Evolutionary conservation across 2,797 vertebrate species (phyloP).

Genomic region (Tenualosa ilisha): DNA sequence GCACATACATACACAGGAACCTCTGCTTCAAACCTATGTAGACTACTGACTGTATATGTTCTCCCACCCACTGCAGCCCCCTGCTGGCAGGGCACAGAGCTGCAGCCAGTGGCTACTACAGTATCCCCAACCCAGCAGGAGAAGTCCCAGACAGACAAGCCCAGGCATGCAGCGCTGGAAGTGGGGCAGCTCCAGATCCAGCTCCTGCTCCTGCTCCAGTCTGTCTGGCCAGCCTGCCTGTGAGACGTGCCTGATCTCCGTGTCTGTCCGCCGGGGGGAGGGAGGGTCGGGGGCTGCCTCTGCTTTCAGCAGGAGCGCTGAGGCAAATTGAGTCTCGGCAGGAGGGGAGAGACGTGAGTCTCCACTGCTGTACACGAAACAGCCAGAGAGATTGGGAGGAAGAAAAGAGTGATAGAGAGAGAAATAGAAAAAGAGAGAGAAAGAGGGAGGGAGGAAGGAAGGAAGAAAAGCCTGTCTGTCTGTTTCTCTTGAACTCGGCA

Average conservation of each 20-base stretch:
- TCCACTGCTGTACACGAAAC: not conserved
- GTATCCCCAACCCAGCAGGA: not conserved
- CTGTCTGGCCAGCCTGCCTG: not conserved
- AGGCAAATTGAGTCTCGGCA: not conserved
- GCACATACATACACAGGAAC: not conserved
- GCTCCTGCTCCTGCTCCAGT: not conserved
- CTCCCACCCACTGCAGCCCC: not conserved
- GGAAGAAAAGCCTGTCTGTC: not conserved
- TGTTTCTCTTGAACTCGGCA: not conserved
- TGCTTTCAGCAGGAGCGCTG: not conserved
- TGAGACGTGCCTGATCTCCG: not conserved
- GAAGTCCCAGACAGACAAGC: not conserved
- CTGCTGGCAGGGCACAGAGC: not conserved
- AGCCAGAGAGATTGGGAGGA: not conserved
- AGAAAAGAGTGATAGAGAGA: not conserved
- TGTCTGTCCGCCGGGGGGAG: not conserved
- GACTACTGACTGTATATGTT: not conserved
- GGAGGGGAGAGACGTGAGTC: not conserved
- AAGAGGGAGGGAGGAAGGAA: not conserved
- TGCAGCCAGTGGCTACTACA: not conserved
- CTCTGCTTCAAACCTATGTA: too few species aligned
- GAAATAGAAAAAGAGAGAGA: not conserved
- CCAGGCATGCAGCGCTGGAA: constrained; percentile 9
- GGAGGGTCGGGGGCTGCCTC: not conserved
- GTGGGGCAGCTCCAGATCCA: not conserved